phyloP scores from a whole-genome alignment of 2,797 vertebrate genomes.

The Malacoraja senta region DNA sequence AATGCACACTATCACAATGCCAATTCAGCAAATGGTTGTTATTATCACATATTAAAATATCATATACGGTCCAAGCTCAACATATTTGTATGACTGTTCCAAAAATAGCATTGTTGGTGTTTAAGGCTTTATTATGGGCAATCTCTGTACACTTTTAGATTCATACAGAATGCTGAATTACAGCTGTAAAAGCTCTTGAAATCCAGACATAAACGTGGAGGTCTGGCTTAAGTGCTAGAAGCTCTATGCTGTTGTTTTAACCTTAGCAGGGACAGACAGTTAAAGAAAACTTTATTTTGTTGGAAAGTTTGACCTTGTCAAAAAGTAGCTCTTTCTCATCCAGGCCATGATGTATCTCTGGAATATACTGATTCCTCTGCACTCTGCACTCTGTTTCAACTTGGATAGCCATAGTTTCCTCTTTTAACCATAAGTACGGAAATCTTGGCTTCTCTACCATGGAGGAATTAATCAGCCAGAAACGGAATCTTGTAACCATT shows the following conservation, averaged over 20 bases:
- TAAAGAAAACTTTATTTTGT: background rate
- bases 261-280: background rate
- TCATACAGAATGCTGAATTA: background rate
- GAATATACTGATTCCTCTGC: background rate
- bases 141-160: background rate
- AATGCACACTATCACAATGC: background rate
- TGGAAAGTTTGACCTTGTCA: background rate
- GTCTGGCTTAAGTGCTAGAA: background rate
- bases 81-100: background rate
- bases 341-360: background rate
- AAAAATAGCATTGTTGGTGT: background rate
- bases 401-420: no score
- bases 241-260: background rate
- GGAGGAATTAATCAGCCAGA: no score
- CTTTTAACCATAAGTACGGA: no score
- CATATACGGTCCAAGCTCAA: background rate
- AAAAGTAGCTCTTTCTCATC: background rate
- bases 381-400: background rate
- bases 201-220: background rate
- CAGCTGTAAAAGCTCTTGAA: background rate
- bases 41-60: constrained; percentile 2
- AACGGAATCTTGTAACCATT: no score
- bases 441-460: no score
- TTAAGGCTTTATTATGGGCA: background rate
- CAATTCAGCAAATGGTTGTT: background rate